phyloP scores from a whole-genome alignment of 2,113 vertebrate species.

The Todiramphus chloris region DNA sequence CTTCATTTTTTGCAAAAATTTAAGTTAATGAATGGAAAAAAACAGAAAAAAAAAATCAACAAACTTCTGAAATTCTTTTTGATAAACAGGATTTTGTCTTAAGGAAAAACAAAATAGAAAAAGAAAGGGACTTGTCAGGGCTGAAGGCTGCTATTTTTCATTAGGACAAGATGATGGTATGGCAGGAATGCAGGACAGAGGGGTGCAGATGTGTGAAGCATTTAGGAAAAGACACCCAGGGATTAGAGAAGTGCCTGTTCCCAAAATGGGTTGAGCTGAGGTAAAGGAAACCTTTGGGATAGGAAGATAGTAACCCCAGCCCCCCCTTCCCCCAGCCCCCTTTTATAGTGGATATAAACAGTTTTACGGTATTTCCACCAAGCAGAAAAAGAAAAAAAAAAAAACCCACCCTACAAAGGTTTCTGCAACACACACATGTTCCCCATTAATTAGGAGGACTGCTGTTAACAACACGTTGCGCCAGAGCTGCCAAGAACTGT shows the following conservation, averaged over 20 bases:
- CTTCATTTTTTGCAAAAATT: constrained; percentile 28
- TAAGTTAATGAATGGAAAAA: constrained; percentile 61
- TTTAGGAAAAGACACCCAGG: constrained; percentile 49
- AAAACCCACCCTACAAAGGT: not conserved
- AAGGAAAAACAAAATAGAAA: not conserved
- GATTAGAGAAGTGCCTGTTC: constrained; percentile 55
- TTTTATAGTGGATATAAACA: constrained; percentile 63
- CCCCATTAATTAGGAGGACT: constrained; percentile 71
- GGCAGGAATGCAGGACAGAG: constrained; percentile 57
- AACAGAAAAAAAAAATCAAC: constrained; percentile 62
- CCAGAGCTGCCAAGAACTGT: constrained; percentile 69
- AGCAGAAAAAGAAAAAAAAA: not conserved
- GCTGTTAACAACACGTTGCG: constrained; percentile 70
- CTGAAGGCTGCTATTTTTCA: constrained; percentile 53
- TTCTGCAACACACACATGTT: constrained; percentile 70
- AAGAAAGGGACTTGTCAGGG: not conserved
- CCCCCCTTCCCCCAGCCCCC: not conserved
- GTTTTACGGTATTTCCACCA: constrained; percentile 62
- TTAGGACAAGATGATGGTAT: constrained; percentile 57
- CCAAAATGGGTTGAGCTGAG: constrained; percentile 66
- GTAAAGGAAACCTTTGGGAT: constrained; percentile 69
- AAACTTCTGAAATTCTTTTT: constrained; percentile 58
- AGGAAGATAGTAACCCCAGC: constrained; percentile 30
- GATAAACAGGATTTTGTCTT: constrained; percentile 55
- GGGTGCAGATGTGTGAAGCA: constrained; percentile 60